These are phyloP conservation scores for Nerophis lumbriciformis DNA, from an alignment of 2,113 vertebrate species.

Conservation along the genomic window DNA sequence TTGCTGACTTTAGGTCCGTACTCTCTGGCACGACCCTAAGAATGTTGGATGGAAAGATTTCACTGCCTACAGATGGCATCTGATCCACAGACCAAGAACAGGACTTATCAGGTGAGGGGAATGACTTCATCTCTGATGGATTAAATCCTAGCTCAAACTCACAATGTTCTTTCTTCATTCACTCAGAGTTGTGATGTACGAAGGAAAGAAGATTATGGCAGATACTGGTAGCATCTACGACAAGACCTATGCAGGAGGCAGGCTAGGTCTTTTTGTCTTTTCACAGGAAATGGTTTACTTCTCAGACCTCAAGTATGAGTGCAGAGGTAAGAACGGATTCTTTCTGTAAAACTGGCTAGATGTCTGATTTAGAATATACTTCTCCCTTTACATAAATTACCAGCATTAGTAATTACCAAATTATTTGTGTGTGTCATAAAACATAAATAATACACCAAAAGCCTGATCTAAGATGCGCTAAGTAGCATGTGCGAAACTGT, in stretches of 20 bases:
- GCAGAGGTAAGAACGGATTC: conserved; percentile 81
- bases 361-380: too few species aligned
- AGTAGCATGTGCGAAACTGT: too few species aligned
- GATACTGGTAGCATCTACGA: conserved; percentile 96
- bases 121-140: neutral
- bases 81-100: conserved; percentile 95
- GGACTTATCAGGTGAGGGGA: conserved; percentile 85
- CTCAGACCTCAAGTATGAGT: conserved; percentile 98
- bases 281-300: conserved; percentile 99
- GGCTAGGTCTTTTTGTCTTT: conserved; percentile 95
- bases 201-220: conserved; percentile 99
- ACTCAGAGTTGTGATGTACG: conserved; percentile 94
- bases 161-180: conserved; percentile 2
- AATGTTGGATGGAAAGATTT: conserved; percentile 98
- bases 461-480: too few species aligned
- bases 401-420: too few species aligned
- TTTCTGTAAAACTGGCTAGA: neutral
- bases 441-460: too few species aligned
- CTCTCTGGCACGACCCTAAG: conserved; percentile 95
- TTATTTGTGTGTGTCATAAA: too few species aligned
- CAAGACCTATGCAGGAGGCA: conserved; percentile 94
- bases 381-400: too few species aligned
- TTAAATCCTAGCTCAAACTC: neutral
- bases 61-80: conserved; percentile 97
- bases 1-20: conserved; percentile 79